Evolutionary conservation across 1,140 invertebrate species (phyloP).

Genomic region (Neomicropteryx cornuta): DNA sequence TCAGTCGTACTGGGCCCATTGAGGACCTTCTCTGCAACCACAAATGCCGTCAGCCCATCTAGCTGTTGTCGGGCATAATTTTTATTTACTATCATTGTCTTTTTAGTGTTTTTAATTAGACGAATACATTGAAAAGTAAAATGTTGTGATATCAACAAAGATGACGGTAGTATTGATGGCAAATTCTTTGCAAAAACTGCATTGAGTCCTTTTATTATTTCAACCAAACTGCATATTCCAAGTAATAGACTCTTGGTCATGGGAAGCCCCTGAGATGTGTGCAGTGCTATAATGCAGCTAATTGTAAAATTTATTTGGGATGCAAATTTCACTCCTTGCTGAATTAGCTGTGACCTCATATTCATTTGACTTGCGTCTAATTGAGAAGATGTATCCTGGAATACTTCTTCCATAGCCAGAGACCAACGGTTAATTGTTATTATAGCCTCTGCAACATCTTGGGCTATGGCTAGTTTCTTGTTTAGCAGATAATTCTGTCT

Average conservation of each 20-base stretch:
- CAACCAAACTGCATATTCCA: conserved; percentile 67
- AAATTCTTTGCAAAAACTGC: conserved; percentile 49
- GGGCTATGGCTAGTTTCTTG: conserved; percentile 45
- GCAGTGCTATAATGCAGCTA: conserved; percentile 68
- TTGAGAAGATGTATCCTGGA: conserved; percentile 39
- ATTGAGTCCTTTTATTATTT: conserved; percentile 71
- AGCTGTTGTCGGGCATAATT: conserved; percentile 35
- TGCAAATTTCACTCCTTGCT: conserved; percentile 53
- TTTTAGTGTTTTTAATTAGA: conserved; percentile 40
- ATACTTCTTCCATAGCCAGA: conserved; percentile 45
- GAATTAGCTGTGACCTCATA: conserved; percentile 44
- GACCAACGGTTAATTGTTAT: conserved; percentile 41
- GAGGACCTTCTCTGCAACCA: conserved; percentile 58
- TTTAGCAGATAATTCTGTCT: conserved; percentile 45
- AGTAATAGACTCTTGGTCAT: conserved; percentile 69
- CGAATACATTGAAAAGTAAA: conserved; percentile 52
- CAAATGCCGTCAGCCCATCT: conserved; percentile 55
- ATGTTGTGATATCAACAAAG: conserved; percentile 57
- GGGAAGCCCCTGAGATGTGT: conserved; percentile 60
- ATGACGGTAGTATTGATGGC: conserved; percentile 41
- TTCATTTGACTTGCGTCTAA: conserved; percentile 49
- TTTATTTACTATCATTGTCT: conserved; percentile 33
- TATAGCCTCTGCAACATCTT: conserved; percentile 38
- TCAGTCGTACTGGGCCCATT: conserved; percentile 57
- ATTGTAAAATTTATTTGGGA: conserved; percentile 50